Base-by-base conservation (phyloP, 2,113 vertebrate species). In the Bubo bubo region DNA sequence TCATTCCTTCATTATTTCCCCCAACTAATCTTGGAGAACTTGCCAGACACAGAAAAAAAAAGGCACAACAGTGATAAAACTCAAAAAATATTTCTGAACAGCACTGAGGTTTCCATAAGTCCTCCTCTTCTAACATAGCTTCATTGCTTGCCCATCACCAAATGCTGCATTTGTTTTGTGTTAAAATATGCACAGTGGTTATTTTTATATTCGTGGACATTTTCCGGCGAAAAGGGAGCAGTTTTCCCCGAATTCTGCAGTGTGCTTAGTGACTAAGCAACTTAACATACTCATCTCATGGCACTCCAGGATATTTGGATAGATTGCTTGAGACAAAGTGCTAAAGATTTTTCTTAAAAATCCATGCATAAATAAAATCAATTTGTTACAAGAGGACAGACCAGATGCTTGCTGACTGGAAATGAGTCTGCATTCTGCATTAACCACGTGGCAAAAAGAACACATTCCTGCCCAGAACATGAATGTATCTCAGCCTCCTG, bases 351-450 rank as follows among this genome's bases (percentile, higher is more conserved):
- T 92, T 81, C 72, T 93, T 81, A 35, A 87, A 96, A 95, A 93
- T 88, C 62, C 63, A 82, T 70, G 58, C 77, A 93, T 95, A 93
- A 97, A 91, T 90, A 90, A 91, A 85, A 90, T 34, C 4, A 2
- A 55, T 87, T 85, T 79, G 82, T 91, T 89, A 91, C 55, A 49
- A 95, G 86, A 96, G 62, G 66, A 94, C 77, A 95, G 73, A 85
- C 62, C 81, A 94, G 93, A 93, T 70, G 85, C 84, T 82, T 76
- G 60, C 66, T 94, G 81, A 95, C 84, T 95, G 74, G 91, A 97
- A 97, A 91, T 66, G 34, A 91, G 62, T 68, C 66, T 91, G 77
- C 50, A 74, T 58, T 88, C 81, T 83, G n/a, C 55, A 66, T 77
- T 90, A 93, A 58, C 19, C 53, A 83, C 8, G 10, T 39, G 23